Evolutionary conservation across 2,797 vertebrate species (phyloP), one percentile per base, ranked within the genome.

Genomic region (Tapera naevia): DNA sequence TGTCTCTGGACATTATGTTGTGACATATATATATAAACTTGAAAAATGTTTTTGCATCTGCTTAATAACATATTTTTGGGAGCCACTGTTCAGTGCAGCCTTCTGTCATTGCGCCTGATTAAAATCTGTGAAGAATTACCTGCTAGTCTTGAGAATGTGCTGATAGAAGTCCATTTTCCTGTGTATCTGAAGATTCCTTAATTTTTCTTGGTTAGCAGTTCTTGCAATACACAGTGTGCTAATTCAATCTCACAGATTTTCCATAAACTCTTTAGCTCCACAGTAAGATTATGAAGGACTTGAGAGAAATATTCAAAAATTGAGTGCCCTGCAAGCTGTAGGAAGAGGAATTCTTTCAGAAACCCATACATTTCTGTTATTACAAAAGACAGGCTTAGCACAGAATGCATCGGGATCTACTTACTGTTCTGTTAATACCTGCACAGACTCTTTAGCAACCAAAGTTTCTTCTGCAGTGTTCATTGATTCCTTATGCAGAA

Each of bases 31-130:
- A 64, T 17, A 13, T 30, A 58, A 87, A 60, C 48, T 79, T 79
- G 73, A 83, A 86, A 90, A n/a, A 51, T 56, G 56, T 51, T 92
- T 94, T 91, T 90, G 48, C 35, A 70, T 56, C 80, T 91, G 58
- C 66, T 74, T 92, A 88, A 70, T 92, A 91, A 60, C 30, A 13
- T 83, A 51, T 66, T 89, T 87, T 84, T 62, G 43, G 15, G 76
- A 81, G 64, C 86, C 39, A 32, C 33, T 69, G 69, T 73, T 93
- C 51, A 54, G 45, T 92, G 75, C 64, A 93, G 66, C 72, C 65
- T 80, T 95, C 92, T 94, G 81, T 83, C 56, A 14, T 35, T 73
- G 53, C 78, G 82, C 28, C 62, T 66, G 81, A 95, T 83, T 66
- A 83, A 66, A 91, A 85, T 56, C 67, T 82, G 80, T 84, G 51